Conservation (phyloP, 2,888 invertebrate species). For the Drosophila mercatorum region DNA sequence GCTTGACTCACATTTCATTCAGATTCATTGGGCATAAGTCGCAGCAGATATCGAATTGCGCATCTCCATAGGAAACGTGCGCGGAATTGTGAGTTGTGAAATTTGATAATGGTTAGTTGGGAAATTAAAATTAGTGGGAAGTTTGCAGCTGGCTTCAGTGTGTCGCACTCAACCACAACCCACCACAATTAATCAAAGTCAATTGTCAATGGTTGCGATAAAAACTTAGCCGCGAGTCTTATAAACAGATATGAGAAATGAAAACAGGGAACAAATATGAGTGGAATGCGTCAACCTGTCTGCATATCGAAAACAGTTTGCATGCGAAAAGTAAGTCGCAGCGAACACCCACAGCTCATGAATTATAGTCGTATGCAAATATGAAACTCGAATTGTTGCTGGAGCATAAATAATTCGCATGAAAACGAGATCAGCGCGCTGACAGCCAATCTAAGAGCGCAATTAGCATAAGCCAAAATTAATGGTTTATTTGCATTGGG, state of each 20-base stretch:
- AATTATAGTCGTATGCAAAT: slow-evolving; percentile 12
- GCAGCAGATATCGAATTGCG: slow-evolving; percentile 21
- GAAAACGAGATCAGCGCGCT: slow-evolving; percentile 65
- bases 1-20: slow-evolving; percentile 51
- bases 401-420: slow-evolving; percentile 54
- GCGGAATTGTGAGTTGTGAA: slow-evolving; percentile 18
- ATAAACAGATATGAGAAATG: slow-evolving; percentile 5
- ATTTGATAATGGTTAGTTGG: slow-evolving; percentile 10
- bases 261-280: slow-evolving; percentile 7
- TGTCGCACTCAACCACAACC: background rate
- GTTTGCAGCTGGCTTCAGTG: background rate
- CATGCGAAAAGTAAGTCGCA: slow-evolving; percentile 21
- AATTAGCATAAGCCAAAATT: slow-evolving; percentile 63
- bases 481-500: slow-evolving; percentile 59
- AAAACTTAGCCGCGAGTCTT: slow-evolving; percentile 3
- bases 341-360: slow-evolving; percentile 42
- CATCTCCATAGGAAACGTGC: slow-evolving; percentile 28
- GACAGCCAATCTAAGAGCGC: slow-evolving; percentile 52
- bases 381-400: background rate
- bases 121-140: slow-evolving; percentile 5
- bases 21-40: slow-evolving; percentile 33
- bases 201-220: slow-evolving; percentile 37
- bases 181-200: slow-evolving; percentile 40
- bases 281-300: slow-evolving; percentile 11
- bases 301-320: background rate